Base-by-base conservation (phyloP, 1,140 invertebrate genomes). In the Drosophila chauvacae region DNA sequence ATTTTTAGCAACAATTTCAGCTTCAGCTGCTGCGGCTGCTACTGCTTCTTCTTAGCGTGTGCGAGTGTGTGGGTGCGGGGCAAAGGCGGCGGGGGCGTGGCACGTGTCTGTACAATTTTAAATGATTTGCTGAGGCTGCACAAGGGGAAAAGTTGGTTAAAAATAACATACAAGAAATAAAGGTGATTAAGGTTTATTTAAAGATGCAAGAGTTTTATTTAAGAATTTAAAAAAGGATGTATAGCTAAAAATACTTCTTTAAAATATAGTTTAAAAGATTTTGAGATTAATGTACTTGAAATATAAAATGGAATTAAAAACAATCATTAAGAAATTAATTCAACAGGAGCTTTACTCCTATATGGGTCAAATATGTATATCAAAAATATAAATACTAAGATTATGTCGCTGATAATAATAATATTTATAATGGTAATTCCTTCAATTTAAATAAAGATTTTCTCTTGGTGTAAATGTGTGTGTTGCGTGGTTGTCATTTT, bases 101-200 rank as follows among this genome's bases (percentile, higher is more conserved):
- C 60, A 70, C 56, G 81, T 82, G 60, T 81, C 83, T 87, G 77
- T 83, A 80, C 55, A 87, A 82, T 76, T 76, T 86, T 87, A 87
- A 88, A 83, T 88, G 84, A 83, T 86, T 88, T 79, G 66, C 60
- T 20, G 41, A 33, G 41, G 57, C 23, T 55, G 39, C 53, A 56
- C 35, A 23, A n/a, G 10, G 35, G 9, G 1, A 55, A 56, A 55
- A 39, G n/a, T 30, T 1, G 5, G 2, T 1, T 28, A 11, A n/a
- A 6, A n/a, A 0, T 2, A 4, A 5, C 11, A 13, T 2, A 20
- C 3, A 35, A 2, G 11, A 53, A 16, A 20, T 20, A 9, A 7
- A 33, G 0, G 1, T 18, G 3, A 20, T 35, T 14, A 20, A 53
- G n/a, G 20, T 20, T 35, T 20, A 9, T 20, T 20, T 14, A 0